Percentiles rank a stretch among this genome's conserved stretches.
Evolutionary conservation across 2,888 invertebrate species (phyloP).

Genomic region (Ptilodon capucinus): DNA sequence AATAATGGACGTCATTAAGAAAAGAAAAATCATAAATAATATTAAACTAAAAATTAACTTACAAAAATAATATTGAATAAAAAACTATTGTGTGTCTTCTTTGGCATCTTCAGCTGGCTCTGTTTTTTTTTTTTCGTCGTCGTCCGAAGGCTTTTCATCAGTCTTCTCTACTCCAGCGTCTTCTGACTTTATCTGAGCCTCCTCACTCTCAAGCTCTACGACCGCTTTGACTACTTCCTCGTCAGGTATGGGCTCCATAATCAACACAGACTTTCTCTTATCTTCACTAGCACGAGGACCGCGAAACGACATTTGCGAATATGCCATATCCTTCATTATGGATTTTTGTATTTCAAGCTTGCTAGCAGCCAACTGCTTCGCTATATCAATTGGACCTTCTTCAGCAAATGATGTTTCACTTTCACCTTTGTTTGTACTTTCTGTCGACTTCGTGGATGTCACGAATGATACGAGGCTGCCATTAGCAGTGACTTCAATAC

Average conservation of each 20-base stretch:
- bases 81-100: not conserved
- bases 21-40: no score
- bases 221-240: not conserved
- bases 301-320: not conserved
- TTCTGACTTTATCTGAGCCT: not conserved
- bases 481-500: not conserved
- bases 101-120: not conserved
- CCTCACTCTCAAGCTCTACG: not conserved
- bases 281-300: not conserved
- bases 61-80: not conserved
- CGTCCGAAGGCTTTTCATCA: not conserved
- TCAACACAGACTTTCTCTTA: conserved; percentile 3
- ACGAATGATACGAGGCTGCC: conserved; percentile 17
- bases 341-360: conserved; percentile 23
- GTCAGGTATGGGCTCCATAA: not conserved
- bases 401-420: not conserved
- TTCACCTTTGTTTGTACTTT: conserved; percentile 2
- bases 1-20: no score
- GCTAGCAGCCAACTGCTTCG: conserved; percentile 21
- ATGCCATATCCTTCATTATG: conserved; percentile 14
- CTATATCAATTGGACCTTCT: conserved; percentile 3
- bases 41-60: not conserved
- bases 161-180: not conserved
- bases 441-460: conserved; percentile 4
- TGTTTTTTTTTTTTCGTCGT: not conserved